Evolutionary conservation across 2,888 invertebrate genomes (phyloP), one percentile per base, ranked within the genome.

Genomic region (Pseudoips prasinana): DNA sequence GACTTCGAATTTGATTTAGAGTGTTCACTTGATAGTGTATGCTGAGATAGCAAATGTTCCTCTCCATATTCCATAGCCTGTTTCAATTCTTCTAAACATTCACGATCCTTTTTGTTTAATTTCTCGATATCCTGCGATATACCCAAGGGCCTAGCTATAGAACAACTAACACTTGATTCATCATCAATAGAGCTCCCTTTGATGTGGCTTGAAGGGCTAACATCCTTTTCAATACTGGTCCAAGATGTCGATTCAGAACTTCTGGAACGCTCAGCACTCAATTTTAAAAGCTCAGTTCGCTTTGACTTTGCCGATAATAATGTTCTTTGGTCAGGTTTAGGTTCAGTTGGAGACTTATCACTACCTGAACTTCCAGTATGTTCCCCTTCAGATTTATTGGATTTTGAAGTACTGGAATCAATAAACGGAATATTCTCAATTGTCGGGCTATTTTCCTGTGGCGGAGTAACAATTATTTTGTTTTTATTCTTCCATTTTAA

Each of bases 211-310:
- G 88, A 90, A 6, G 93, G 92, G 58, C 92, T 93, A 0, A 86
- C 81, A 64, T 93, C 93, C 70, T 93, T 93, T 66, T 94, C 94
- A n/a, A 93, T 92, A 58, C 93, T 94, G 0, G 94, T 94, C 94
- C 94, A 95, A 0, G 95, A 95, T 18, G 92, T 92, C 0, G 93
- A 93, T 61, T 95, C 95, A 1, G 94, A 95, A 58, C 95, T 95
- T 50, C 92, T 89, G 1, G 95, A 95, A 39, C 94, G 92, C 66
- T 94, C 94, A 1, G 93, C 91, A 50, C 93, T 94, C 10, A 93
- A 74, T 62, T 94, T 93, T 2, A 92, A 73, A 25, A 92, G 64
- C 58, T 91, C 91, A 42, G 83, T 84, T 33, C 90, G 83, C 58
- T 84, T 87, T 1, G 82, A 86, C 48, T 89, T 90, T 0, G 91